Conservation (phyloP, 1,140 invertebrate genomes). For the Tribolium castaneum region DNA sequence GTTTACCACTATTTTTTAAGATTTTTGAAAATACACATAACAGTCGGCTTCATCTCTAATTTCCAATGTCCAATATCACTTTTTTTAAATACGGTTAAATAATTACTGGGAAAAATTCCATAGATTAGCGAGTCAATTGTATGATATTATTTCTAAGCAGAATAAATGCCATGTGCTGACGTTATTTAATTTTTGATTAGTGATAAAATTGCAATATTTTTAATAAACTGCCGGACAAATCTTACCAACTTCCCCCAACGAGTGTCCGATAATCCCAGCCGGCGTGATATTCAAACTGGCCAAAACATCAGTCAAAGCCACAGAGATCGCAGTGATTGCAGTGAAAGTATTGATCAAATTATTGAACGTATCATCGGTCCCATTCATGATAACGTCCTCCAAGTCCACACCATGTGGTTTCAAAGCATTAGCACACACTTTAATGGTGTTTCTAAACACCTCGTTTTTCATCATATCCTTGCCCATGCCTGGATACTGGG, state of each 20-base stretch:
- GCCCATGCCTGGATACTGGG: slow-evolving; percentile 94
- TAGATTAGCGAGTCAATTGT: too few species aligned
- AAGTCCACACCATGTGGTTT: slow-evolving; percentile 82
- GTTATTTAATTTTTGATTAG: too few species aligned
- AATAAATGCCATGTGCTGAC: too few species aligned
- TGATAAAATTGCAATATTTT: too few species aligned
- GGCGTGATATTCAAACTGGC: slow-evolving; percentile 79
- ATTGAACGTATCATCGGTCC: slow-evolving; percentile 78
- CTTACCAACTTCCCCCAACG: slow-evolving; percentile 81
- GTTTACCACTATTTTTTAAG: too few species aligned
- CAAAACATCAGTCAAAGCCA: slow-evolving; percentile 88
- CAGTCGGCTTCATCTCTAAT: too few species aligned
- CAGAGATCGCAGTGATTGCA: slow-evolving; percentile 91
- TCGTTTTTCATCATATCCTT: slow-evolving; percentile 82
- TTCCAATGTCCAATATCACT: too few species aligned
- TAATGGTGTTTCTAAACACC: slow-evolving; percentile 80
- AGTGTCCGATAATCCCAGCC: slow-evolving; percentile 94
- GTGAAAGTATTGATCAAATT: slow-evolving; percentile 89
- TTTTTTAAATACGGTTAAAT: too few species aligned
- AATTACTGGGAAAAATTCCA: too few species aligned
- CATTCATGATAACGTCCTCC: slow-evolving; percentile 79
- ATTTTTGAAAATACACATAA: too few species aligned
- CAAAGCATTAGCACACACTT: slow-evolving; percentile 78
- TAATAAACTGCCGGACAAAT: too few species aligned
- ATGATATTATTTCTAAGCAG: too few species aligned